Evolutionary conservation across 1,140 invertebrate species (phyloP), one percentile per base, ranked within the genome.

Genomic region (Muscidifurax raptorellus): DNA sequence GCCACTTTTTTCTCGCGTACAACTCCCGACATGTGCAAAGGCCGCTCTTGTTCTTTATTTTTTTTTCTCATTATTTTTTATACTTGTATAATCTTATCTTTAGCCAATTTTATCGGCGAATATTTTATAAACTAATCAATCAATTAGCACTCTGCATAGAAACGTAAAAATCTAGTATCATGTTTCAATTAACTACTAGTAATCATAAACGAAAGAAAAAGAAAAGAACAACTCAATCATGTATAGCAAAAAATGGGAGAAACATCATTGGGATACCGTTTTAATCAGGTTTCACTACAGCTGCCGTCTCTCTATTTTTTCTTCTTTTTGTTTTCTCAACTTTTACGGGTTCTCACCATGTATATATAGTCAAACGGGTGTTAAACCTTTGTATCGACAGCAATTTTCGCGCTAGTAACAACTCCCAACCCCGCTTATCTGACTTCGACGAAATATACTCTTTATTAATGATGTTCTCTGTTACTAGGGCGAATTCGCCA

Each of bases 151-250:
- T 90, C 90, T 88, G 88, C 82, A 88, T 89, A 88, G 88, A 89
- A 91, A 91, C 90, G 86, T 90, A 91, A 90, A 90, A 90, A 88
- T 88, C 90, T 91, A 91, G 89, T 89, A 86, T 90, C 87, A 87
- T 85, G 27, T 78, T 30, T 91, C 90, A 89, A 90, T 87, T 88
- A 91, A 90, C 87, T 90, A 90, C 81, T 87, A 90, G 88, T 89
- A 90, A 89, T 89, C 44, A 69, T 89, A 89, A 90, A 85, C 79
- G 75, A 85, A 89, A 86, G 83, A 87, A 79, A 86, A 84, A 84
- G 67, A 86, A 87, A 88, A 83, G 87, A 89, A 85, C 75, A 91
- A 91, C 85, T 90, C 87, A 91, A 90, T 89, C 87, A 90, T 88
- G 85, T 88, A 88, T 86, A 90, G 87, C 86, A 89, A 91, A 86